These are phyloP conservation scores for Apeltes quadracus DNA, from an alignment of 2,113 vertebrate species.

Conservation along the genomic window DNA sequence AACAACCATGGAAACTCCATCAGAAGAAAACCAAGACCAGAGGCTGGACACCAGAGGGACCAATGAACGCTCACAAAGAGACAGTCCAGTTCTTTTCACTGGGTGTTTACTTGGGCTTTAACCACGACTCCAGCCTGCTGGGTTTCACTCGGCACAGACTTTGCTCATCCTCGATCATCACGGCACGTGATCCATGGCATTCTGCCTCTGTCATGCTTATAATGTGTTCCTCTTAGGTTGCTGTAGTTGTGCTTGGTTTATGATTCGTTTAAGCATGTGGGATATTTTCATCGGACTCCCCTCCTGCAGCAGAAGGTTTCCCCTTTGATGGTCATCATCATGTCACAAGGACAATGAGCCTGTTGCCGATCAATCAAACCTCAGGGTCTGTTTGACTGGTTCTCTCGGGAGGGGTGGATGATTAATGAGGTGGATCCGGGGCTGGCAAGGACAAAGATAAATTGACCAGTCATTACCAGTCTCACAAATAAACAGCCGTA, in stretches of 20 bases:
- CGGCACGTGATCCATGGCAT: constrained; percentile 13
- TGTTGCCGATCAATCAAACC: constrained; percentile 50
- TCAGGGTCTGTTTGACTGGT: constrained; percentile 34
- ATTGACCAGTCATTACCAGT: constrained; percentile 31
- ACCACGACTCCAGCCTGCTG: constrained; percentile 61
- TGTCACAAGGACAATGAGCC: constrained; percentile 37
- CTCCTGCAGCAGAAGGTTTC: constrained; percentile 33
- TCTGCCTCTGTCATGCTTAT: constrained; percentile 4
- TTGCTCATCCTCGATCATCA: constrained; percentile 22
- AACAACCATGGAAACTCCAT: constrained; percentile 94
- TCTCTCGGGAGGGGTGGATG: constrained; percentile 26
- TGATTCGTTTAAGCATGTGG: constrained; percentile 22
- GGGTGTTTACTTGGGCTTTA: constrained; percentile 78
- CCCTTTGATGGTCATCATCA: constrained; percentile 22
- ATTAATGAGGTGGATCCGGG: constrained; percentile 58
- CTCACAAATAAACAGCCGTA: constrained; percentile 37
- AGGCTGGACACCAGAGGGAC: constrained; percentile 93
- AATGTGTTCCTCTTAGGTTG: background rate
- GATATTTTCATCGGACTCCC: constrained; percentile 16
- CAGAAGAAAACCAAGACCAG: constrained; percentile 90
- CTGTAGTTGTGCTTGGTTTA: constrained; percentile 6
- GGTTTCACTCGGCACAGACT: constrained; percentile 41
- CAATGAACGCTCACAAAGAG: constrained; percentile 82
- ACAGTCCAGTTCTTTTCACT: constrained; percentile 84
- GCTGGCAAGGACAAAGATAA: constrained; percentile 48